phyloP scores from a whole-genome alignment of 2,888 invertebrate genomes.

The Pollenia amentaria region DNA sequence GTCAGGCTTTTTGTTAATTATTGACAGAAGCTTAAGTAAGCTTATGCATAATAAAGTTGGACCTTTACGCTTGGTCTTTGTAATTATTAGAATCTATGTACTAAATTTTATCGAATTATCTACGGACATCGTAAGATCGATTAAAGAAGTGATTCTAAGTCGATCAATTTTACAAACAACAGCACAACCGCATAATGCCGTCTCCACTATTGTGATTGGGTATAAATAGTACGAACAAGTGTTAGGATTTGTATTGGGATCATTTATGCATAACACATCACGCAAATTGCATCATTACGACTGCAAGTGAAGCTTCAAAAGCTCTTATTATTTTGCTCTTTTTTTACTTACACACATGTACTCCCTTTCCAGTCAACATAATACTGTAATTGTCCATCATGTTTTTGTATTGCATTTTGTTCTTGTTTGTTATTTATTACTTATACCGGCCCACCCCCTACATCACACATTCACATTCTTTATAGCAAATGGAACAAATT shows the following conservation, averaged over 20 bases:
- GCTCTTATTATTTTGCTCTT: not conserved
- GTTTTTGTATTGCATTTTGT: slow-evolving; percentile 33
- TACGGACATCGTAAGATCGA: no score
- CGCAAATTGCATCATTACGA: not conserved
- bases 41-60: no score
- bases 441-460: not conserved
- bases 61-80: no score
- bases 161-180: no score
- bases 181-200: no score
- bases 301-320: not conserved
- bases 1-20: no score
- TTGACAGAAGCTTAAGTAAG: no score
- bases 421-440: not conserved
- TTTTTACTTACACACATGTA: not conserved
- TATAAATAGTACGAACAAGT: not conserved
- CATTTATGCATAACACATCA: slow-evolving; percentile 53
- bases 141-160: no score
- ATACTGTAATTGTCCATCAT: slow-evolving; percentile 18
- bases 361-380: not conserved
- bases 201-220: no score
- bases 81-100: no score
- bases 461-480: slow-evolving; percentile 21
- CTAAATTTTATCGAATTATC: no score
- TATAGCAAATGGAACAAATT: slow-evolving; percentile 7
- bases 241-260: slow-evolving; percentile 35